These are phyloP conservation scores for Indicator maculatus DNA, from an alignment of 2,113 vertebrate species.

Conservation along the genomic window DNA sequence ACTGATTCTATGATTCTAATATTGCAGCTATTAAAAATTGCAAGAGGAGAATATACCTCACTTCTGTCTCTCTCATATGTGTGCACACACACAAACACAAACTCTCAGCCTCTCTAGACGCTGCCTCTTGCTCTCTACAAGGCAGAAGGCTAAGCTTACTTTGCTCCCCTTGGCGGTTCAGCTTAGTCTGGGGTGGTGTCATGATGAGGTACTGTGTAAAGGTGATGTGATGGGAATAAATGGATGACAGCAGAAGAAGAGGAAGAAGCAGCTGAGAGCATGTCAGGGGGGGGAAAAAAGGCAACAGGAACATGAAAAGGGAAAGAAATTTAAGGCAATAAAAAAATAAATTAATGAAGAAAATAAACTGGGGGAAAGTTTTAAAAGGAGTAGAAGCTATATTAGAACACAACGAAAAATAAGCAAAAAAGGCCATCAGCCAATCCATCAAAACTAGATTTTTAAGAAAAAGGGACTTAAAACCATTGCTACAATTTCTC, in stretches of 20 bases:
- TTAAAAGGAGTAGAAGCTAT: background rate
- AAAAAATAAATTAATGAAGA: background rate
- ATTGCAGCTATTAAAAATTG: background rate
- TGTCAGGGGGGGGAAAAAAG: background rate
- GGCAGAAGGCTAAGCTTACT: background rate
- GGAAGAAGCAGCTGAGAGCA: background rate
- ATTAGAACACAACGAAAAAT: background rate
- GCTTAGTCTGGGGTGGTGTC: background rate
- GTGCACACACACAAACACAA: background rate
- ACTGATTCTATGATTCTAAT: background rate
- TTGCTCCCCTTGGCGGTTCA: background rate
- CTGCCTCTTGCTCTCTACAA: background rate
- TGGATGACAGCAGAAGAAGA: background rate
- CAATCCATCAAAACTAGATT: background rate
- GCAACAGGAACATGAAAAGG: background rate
- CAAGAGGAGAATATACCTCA: fast-evolving
- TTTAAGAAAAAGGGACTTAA: background rate
- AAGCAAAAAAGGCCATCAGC: background rate
- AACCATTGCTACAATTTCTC: background rate
- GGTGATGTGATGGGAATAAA: background rate
- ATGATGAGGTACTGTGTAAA: background rate
- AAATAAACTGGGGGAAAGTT: background rate
- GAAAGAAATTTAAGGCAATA: background rate
- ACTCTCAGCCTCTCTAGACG: background rate
- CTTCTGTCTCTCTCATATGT: background rate